Conservation (phyloP, 2,888 invertebrate species). For the Lasioglossum vierecki region DNA sequence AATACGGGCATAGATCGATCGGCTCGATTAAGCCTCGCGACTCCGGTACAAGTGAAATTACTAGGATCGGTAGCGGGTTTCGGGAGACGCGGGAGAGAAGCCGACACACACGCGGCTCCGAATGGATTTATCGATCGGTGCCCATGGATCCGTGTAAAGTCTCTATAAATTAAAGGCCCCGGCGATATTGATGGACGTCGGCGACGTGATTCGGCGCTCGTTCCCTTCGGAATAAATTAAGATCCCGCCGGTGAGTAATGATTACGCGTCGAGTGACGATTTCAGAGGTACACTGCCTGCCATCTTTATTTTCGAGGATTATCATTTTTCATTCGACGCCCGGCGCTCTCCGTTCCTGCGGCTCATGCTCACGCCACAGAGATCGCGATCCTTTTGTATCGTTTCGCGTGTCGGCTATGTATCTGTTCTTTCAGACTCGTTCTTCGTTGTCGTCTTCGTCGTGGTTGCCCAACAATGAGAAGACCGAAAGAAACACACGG, state of each 20-base stretch:
- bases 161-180: slow-evolving; percentile 51
- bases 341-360: background rate
- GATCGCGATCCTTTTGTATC: slow-evolving; percentile 18
- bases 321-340: slow-evolving; percentile 50
- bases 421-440: background rate
- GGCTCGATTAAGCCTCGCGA: slow-evolving; percentile 41
- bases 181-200: slow-evolving; percentile 59
- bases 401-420: slow-evolving; percentile 12
- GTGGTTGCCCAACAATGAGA: background rate
- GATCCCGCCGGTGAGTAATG: slow-evolving; percentile 55
- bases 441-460: background rate
- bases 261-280: slow-evolving; percentile 62
- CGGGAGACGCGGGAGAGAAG: background rate
- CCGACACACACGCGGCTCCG: slow-evolving; percentile 14
- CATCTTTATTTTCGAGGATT: slow-evolving; percentile 58
- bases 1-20: slow-evolving; percentile 50
- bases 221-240: slow-evolving; percentile 62
- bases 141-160: slow-evolving; percentile 56
- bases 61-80: slow-evolving; percentile 39
- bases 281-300: slow-evolving; percentile 48
- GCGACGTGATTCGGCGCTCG: slow-evolving; percentile 51
- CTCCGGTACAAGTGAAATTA: slow-evolving; percentile 41
- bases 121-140: slow-evolving; percentile 51
- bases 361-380: background rate
- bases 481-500: background rate